Evolutionary conservation across 2,888 invertebrate genomes (phyloP).

Genomic region (Mesochorus sp.): DNA sequence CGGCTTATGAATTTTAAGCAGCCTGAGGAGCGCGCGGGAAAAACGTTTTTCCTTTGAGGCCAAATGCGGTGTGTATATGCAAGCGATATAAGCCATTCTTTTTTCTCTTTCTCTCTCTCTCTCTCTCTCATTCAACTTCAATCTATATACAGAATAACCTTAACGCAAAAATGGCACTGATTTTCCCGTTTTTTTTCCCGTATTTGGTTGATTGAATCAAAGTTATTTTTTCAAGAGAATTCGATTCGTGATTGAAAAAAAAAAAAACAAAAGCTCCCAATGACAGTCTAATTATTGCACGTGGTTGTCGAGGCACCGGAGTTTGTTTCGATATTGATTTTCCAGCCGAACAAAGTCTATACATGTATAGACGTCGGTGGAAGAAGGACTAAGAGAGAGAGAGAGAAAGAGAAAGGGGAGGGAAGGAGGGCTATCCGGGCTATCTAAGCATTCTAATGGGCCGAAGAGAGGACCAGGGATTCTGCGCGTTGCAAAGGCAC

Average conservation of each 20-base stretch:
- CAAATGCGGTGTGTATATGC: constrained; percentile 50
- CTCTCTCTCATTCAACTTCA: too few relatives aligned
- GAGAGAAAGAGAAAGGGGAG: constrained; percentile 63
- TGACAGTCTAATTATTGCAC: not conserved
- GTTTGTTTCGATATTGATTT: constrained; percentile 80
- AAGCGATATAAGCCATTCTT: constrained; percentile 2
- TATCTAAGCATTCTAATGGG: constrained; percentile 64
- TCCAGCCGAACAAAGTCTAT: constrained; percentile 75
- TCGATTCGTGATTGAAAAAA: too few relatives aligned
- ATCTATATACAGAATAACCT: too few relatives aligned
- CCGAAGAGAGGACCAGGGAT: constrained; percentile 67
- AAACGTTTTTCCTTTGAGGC: constrained; percentile 70
- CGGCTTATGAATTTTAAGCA: constrained; percentile 81
- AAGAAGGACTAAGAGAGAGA: constrained; percentile 43
- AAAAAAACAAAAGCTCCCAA: too few relatives aligned
- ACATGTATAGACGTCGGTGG: constrained; percentile 74
- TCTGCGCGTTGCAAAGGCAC: constrained; percentile 79
- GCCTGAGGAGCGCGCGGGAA: constrained; percentile 65
- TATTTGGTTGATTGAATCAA: too few relatives aligned
- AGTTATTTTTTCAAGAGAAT: not conserved
- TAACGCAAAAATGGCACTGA: too few relatives aligned
- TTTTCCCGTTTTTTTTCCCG: too few relatives aligned
- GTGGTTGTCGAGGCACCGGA: constrained; percentile 25
- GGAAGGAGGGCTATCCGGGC: constrained; percentile 56
- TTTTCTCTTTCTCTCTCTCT: not conserved